These are phyloP conservation scores for Ciconia nigra DNA, from an alignment of 2,797 vertebrate species.

Conservation along the genomic window DNA sequence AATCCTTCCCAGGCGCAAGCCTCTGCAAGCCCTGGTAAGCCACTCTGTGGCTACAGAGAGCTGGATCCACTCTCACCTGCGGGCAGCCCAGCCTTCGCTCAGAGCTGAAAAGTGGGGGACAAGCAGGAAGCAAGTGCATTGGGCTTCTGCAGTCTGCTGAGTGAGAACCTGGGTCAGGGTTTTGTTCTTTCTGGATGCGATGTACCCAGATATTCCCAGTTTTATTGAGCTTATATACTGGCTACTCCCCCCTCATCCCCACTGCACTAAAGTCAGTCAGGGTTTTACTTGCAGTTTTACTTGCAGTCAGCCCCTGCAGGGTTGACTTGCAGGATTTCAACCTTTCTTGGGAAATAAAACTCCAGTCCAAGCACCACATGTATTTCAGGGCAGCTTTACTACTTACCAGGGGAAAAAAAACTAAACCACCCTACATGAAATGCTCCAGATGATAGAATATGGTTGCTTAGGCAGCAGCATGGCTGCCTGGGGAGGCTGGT, in stretches of 20 bases:
- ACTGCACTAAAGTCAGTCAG: neutral
- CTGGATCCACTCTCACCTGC: accelerated
- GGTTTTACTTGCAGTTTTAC: neutral
- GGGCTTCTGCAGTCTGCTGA: too few species aligned
- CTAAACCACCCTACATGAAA: neutral
- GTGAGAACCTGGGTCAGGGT: neutral
- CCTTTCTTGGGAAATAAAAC: neutral
- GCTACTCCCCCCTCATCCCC: neutral
- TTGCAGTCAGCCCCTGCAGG: too few species aligned
- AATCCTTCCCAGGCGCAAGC: neutral
- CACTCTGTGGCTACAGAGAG: neutral
- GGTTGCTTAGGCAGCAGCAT: neutral
- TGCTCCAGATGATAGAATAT: neutral
- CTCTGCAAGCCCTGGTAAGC: neutral
- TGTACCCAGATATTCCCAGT: neutral
- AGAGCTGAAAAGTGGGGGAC: neutral
- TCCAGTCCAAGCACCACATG: neutral
- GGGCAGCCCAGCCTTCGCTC: neutral
- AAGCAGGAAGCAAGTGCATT: accelerated
- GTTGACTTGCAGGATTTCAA: neutral
- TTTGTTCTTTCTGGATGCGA: neutral
- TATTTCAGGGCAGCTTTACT: neutral
- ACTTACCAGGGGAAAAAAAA: neutral
- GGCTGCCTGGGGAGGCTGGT: neutral
- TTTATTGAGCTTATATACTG: neutral